phyloP scores from a whole-genome alignment of 1,140 invertebrate genomes.

The Philaenus spumarius region DNA sequence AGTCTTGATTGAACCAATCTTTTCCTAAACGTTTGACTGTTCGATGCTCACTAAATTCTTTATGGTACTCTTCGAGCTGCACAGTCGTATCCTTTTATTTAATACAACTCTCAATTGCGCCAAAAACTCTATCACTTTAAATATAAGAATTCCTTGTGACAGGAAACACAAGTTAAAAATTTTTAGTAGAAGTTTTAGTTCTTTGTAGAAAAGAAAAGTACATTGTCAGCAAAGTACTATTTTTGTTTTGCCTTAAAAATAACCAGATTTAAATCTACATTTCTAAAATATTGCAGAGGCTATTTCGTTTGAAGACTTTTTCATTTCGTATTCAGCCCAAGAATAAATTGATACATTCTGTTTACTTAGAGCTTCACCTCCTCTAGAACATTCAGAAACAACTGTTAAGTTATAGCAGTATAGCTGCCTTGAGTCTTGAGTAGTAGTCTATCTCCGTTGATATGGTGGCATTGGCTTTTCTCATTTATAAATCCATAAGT shows the following conservation, averaged over 20 bases:
- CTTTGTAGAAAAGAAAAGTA: conserved; percentile 22
- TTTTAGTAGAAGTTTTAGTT: conserved; percentile 15
- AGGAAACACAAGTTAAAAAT: conserved; percentile 23
- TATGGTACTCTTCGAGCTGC: neutral
- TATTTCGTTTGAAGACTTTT: conserved; percentile 34
- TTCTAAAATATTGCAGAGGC: conserved; percentile 29
- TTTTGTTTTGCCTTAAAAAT: conserved; percentile 33
- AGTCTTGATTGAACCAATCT: conserved; percentile 1
- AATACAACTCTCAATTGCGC: conserved; percentile 21
- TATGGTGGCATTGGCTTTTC: no score
- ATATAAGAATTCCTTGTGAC: conserved; percentile 31
- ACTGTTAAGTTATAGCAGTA: conserved; percentile 37
- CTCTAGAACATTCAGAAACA: conserved; percentile 31
- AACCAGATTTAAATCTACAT: conserved; percentile 21
- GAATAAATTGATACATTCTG: conserved; percentile 30
- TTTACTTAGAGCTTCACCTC: conserved; percentile 11
- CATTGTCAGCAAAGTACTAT: conserved; percentile 26
- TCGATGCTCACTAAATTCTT: neutral
- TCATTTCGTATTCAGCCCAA: conserved; percentile 32
- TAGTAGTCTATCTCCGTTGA: no score
- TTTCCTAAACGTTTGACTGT: conserved; percentile 14
- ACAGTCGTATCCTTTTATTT: conserved; percentile 4
- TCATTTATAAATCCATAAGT: no score
- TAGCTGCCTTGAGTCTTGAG: conserved; percentile 36
- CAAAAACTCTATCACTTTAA: conserved; percentile 33